phyloP scores from a whole-genome alignment of 2,113 vertebrate species.

The Mastomys coucha region DNA sequence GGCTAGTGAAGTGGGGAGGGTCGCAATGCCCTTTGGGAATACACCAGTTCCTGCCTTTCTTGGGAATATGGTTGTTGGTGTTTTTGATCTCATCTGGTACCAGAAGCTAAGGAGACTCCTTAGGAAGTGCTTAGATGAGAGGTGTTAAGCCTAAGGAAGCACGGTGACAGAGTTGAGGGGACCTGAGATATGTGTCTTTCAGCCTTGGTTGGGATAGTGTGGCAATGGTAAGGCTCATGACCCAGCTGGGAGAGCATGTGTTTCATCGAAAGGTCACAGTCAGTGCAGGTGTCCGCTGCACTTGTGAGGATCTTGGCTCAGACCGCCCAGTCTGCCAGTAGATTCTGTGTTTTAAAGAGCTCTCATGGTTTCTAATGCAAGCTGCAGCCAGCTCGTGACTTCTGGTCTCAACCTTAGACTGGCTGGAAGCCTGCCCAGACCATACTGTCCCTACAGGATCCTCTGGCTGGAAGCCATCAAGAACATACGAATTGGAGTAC shows the following conservation, averaged over 20 bases:
- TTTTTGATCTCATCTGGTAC: not conserved
- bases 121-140: not conserved
- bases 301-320: accelerated
- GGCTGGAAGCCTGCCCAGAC: not conserved
- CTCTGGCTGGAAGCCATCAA: constrained; percentile 46
- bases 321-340: not conserved
- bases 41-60: not conserved
- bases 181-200: constrained; percentile 27
- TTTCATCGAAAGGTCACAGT: not conserved
- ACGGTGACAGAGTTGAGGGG: not conserved
- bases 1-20: not conserved
- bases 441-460: not conserved
- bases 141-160: not conserved
- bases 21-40: not conserved
- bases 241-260: not conserved
- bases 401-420: not conserved
- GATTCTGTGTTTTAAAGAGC: not conserved
- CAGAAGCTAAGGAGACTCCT: not conserved
- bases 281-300: not conserved
- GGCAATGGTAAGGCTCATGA: not conserved
- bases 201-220: not conserved
- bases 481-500: constrained; percentile 41
- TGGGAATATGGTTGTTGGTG: not conserved
- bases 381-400: not conserved
- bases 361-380: not conserved